Evolutionary conservation across 2,888 invertebrate species (phyloP).

Genomic region (Ceraclea dissimilis): DNA sequence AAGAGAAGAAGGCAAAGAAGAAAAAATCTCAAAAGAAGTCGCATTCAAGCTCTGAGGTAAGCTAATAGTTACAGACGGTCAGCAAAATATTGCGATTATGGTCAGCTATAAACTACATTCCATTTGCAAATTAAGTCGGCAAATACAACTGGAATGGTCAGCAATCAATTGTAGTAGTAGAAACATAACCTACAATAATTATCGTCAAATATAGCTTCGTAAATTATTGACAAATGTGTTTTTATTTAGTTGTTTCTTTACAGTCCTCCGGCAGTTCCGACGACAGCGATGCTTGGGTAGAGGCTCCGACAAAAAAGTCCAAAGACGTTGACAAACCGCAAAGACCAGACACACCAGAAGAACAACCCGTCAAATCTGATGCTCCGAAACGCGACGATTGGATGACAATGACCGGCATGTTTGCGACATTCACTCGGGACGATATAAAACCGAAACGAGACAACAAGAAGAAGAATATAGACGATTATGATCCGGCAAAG

Average conservation of each 20-base stretch:
- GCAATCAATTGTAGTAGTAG: too few relatives aligned
- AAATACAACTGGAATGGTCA: too few relatives aligned
- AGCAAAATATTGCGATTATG: too few relatives aligned
- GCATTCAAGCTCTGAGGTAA: conserved; percentile 25
- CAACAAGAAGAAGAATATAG: conserved; percentile 47
- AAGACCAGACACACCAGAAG: conserved; percentile 17
- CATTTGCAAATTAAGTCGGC: too few relatives aligned
- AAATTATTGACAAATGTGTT: too few relatives aligned
- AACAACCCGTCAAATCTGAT: neutral
- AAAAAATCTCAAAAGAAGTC: conserved; percentile 29
- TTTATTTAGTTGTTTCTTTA: conserved; percentile 29
- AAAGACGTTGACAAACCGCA: neutral
- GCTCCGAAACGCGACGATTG: conserved; percentile 60
- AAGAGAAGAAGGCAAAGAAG: conserved; percentile 27
- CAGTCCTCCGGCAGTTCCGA: conserved; percentile 36
- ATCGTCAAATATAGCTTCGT: too few relatives aligned
- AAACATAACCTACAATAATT: too few relatives aligned
- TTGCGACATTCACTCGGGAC: conserved; percentile 37
- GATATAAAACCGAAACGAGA: conserved; percentile 41
- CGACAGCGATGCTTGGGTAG: conserved; percentile 53
- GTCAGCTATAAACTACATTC: too few relatives aligned
- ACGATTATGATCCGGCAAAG: conserved; percentile 61
- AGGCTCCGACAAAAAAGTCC: conserved; percentile 36
- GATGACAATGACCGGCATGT: conserved; percentile 62
- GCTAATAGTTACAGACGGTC: conserved; percentile 21